These are phyloP conservation scores for Apostichopus leukothele DNA, from an alignment of 53 echinoderm and acorn worm species.

Conservation along the genomic window DNA sequence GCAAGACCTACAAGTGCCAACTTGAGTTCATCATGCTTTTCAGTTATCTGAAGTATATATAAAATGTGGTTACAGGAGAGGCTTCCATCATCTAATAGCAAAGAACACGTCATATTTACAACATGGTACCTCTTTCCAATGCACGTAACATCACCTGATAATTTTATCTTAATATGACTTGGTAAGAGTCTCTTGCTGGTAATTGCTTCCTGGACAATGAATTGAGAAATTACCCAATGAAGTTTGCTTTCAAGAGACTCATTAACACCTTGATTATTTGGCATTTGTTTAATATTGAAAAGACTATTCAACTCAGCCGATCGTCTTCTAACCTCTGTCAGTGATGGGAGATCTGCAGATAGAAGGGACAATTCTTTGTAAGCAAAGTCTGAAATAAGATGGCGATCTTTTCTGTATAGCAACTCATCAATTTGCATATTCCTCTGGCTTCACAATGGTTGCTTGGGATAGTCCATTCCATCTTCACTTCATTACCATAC, in stretches of 20 bases:
- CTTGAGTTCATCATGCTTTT: slow-evolving; percentile 37
- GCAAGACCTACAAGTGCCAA: not conserved
- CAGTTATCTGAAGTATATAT: slow-evolving; percentile 24
- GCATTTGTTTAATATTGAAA: slow-evolving; percentile 8
- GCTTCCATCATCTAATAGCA: slow-evolving; percentile 17
- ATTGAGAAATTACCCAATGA: not conserved
- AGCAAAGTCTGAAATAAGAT: slow-evolving; percentile 18
- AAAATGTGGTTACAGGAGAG: not conserved
- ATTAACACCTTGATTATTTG: slow-evolving; percentile 46
- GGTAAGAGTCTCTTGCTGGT: slow-evolving; percentile 10
- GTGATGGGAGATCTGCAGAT: not conserved
- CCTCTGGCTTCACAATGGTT: too few relatives aligned
- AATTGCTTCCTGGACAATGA: not conserved
- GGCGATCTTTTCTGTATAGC: slow-evolving; percentile 19
- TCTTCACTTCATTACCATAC: too few relatives aligned
- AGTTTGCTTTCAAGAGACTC: slow-evolving; percentile 39
- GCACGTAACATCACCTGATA: slow-evolving; percentile 50
- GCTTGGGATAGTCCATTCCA: too few relatives aligned
- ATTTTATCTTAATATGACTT: slow-evolving; percentile 19
- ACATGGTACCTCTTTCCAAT: slow-evolving; percentile 11
- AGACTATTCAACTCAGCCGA: not conserved
- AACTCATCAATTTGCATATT: slow-evolving; percentile 14
- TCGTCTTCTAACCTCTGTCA: not conserved
- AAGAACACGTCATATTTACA: slow-evolving; percentile 46
- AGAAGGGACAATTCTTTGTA: slow-evolving; percentile 6